These are phyloP conservation scores for Orthosia incerta DNA, from an alignment of 2,888 invertebrate genomes.

Conservation along the genomic window DNA sequence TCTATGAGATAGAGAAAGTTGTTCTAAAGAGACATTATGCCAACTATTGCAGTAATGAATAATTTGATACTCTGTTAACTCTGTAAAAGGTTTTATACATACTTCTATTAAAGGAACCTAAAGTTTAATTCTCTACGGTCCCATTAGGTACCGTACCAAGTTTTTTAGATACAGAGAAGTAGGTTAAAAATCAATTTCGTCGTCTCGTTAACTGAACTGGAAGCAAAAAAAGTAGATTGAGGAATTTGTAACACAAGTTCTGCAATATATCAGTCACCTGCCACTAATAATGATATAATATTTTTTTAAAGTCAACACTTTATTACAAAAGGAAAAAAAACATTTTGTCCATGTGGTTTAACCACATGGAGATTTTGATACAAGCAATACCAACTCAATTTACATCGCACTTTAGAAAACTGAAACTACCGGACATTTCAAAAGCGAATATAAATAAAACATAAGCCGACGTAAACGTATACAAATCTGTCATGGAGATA, in stretches of 20 bases:
- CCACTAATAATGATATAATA: not conserved
- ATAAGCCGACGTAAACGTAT: conserved; percentile 43
- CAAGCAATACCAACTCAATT: conserved; percentile 48
- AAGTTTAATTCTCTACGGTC: no score
- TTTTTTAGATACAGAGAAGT: not conserved
- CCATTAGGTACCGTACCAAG: no score
- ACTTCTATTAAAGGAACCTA: not conserved
- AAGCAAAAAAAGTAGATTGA: not conserved
- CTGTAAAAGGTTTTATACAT: not conserved
- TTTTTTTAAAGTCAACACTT: conserved; percentile 21
- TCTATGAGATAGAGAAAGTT: not conserved
- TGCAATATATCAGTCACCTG: not conserved
- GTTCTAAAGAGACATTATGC: not conserved
- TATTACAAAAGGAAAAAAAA: conserved; percentile 2
- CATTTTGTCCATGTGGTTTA: conserved; percentile 5
- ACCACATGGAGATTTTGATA: conserved; percentile 25
- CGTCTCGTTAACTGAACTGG: not conserved
- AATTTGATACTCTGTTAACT: no score
- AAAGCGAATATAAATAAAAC: conserved; percentile 57
- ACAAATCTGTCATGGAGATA: conserved; percentile 59
- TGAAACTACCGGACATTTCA: conserved; percentile 36
- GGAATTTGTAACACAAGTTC: not conserved
- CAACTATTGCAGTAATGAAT: not conserved
- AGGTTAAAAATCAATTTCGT: not conserved
- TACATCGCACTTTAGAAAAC: conserved; percentile 52